Evolutionary conservation across 2,113 vertebrate species (phyloP), one percentile per base, ranked within the genome.

Genomic region (Salvator merianae): DNA sequence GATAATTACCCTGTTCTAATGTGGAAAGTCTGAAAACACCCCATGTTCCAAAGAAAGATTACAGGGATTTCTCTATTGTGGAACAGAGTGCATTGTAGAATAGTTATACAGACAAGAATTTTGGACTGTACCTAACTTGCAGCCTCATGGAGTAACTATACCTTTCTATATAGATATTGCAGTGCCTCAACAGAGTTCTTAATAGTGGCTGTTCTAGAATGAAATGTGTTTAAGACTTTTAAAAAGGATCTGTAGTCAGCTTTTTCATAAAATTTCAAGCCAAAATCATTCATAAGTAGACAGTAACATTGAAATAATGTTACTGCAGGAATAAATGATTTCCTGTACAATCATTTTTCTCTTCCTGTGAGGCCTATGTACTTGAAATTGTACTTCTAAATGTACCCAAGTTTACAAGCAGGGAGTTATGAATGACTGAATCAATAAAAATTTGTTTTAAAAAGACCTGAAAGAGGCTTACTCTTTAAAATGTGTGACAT

Each of bases 261-360:
- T 47, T 79, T 55, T 10, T 82, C 69, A 24, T 24, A 22, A 0
- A 18, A 81, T 2, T 38, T 16, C 7, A 43, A 62, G 24, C 22
- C 0, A 40, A 78, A 78, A 14, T 78, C 66, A 78, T 3, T 50
- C 43, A 53, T 66, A 65, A 43, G 22, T 62, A 78, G 36, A 40
- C 20, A 1, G 84, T 85, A 87, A 80, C 88, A 26, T 1, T 63
- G 22, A 66, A 90, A 63, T 72, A 91, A 80, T 13, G 8, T 75
- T 88, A 76, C 75, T 34, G 34, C 47, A n/a, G 86, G 86, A 53
- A 47, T 65, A 65, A 80, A 88, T 87, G 86, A 86, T 59, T 88
- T 75, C 77, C 69, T 72, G 77, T 88, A 73, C 77, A 26, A 82
- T 36, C 28, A 78, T 1, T 72, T 82, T 86, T 43, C 73, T 84